These are phyloP conservation scores for Tolypeutes matacus DNA, from an alignment of 2,797 vertebrate species.

Conservation along the genomic window DNA sequence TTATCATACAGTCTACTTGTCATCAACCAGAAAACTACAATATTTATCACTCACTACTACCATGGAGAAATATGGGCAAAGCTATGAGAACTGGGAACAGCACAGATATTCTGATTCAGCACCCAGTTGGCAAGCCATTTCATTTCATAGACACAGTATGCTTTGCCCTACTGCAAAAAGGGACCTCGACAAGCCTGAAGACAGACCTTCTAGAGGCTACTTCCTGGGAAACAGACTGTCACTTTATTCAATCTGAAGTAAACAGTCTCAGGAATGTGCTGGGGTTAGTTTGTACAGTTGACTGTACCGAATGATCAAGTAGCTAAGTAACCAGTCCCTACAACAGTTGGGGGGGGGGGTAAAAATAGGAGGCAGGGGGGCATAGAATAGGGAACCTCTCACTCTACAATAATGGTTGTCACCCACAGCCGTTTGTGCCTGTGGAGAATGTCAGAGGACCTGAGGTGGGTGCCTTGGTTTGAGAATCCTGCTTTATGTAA, in stretches of 20 bases:
- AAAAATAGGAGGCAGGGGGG: rapidly evolving
- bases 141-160: not conserved
- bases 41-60: not conserved
- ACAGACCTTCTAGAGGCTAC: not conserved
- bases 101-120: rapidly evolving
- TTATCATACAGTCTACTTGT: not conserved
- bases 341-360: not conserved
- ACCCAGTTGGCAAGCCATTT: not conserved
- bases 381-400: not conserved
- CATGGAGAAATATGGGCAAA: rapidly evolving
- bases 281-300: not conserved
- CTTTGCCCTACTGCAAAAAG: not conserved
- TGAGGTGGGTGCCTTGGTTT: not conserved
- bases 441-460: not conserved
- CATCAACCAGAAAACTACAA: not conserved
- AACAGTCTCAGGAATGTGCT: not conserved
- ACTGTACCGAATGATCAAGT: not conserved
- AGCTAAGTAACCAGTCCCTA: not conserved
- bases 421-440: not conserved
- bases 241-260: not conserved
- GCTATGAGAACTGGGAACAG: not conserved
- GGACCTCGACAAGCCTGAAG: not conserved
- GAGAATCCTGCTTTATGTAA: not conserved
- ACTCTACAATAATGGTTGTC: not conserved
- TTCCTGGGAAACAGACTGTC: not conserved